phyloP scores from a whole-genome alignment of 2,113 vertebrate species.

The Lethenteron camtschaticum region DNA sequence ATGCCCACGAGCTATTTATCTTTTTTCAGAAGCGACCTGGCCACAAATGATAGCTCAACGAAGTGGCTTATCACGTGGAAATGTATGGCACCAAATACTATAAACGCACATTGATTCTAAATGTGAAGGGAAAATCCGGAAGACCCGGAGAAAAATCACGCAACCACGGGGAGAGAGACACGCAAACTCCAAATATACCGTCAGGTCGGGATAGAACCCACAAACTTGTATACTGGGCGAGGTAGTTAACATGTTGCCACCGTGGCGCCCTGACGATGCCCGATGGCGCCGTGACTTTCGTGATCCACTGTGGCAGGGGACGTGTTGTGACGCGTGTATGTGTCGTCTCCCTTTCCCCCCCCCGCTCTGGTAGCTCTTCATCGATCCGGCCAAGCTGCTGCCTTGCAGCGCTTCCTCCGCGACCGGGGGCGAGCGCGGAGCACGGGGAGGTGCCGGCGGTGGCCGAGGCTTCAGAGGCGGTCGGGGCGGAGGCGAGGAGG shows the following conservation, averaged over 20 bases:
- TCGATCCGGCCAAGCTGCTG: slow-evolving; percentile 75
- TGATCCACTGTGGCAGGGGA: not conserved
- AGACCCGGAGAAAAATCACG: too few relatives aligned
- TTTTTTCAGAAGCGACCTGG: too few relatives aligned
- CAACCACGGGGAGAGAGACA: too few relatives aligned
- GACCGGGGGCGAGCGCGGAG: slow-evolving; percentile 77
- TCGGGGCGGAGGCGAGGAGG: slow-evolving; percentile 26
- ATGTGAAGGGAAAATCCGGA: too few relatives aligned
- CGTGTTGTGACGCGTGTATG: not conserved
- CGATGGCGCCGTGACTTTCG: not conserved
- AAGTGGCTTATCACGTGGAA: too few relatives aligned
- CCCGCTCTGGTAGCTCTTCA: slow-evolving; percentile 50
- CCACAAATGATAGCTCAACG: too few relatives aligned
- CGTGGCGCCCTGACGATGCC: not conserved
- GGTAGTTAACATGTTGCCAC: not conserved
- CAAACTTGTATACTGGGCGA: not conserved
- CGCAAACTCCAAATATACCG: too few relatives aligned
- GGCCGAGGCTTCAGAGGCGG: slow-evolving; percentile 42
- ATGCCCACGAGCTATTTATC: too few relatives aligned
- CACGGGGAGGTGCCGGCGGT: slow-evolving; percentile 50
- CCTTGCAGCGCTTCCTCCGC: slow-evolving; percentile 79
- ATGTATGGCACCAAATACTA: too few relatives aligned
- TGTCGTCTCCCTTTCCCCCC: not conserved
- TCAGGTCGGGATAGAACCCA: too few relatives aligned
- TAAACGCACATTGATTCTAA: too few relatives aligned